phyloP scores from a whole-genome alignment of 2,113 vertebrate species.

The Sialia sialis region DNA sequence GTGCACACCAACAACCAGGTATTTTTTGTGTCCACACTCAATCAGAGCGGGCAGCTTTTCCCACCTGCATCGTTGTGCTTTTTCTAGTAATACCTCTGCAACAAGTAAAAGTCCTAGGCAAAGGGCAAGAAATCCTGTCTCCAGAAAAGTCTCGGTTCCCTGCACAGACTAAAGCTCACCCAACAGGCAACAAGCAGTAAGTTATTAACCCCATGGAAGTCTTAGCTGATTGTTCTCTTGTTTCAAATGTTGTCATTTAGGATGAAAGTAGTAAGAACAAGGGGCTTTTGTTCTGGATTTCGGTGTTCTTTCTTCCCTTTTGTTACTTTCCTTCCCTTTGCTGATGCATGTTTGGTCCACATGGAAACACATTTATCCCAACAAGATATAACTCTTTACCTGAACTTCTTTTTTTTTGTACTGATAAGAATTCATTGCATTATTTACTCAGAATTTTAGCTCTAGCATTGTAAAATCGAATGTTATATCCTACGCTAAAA shows the following conservation, averaged over 20 bases:
- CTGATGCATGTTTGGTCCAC: not conserved
- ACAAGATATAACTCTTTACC: not conserved
- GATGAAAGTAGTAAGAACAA: not conserved
- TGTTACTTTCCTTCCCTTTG: not conserved
- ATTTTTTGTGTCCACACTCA: not conserved
- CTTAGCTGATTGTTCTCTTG: not conserved
- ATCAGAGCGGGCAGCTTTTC: not conserved
- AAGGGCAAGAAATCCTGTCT: not conserved
- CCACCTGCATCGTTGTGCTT: not conserved
- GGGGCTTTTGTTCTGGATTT: not conserved
- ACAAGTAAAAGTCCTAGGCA: not conserved
- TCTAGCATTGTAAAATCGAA: not conserved
- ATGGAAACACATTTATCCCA: not conserved
- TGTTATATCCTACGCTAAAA: not conserved
- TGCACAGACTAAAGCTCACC: accelerated
- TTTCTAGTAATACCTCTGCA: not conserved
- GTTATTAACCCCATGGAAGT: not conserved
- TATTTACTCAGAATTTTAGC: not conserved
- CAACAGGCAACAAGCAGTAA: not conserved
- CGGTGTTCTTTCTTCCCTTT: not conserved
- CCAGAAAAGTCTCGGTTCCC: not conserved
- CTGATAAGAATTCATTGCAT: not conserved
- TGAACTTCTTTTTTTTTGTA: not conserved
- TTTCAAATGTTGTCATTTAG: not conserved
- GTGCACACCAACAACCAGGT: not conserved